A percentile compares a stretch with the other conserved stretches of the same genome.
phyloP scores from a whole-genome alignment of 2,113 vertebrate species.

The Hyla sarda region DNA sequence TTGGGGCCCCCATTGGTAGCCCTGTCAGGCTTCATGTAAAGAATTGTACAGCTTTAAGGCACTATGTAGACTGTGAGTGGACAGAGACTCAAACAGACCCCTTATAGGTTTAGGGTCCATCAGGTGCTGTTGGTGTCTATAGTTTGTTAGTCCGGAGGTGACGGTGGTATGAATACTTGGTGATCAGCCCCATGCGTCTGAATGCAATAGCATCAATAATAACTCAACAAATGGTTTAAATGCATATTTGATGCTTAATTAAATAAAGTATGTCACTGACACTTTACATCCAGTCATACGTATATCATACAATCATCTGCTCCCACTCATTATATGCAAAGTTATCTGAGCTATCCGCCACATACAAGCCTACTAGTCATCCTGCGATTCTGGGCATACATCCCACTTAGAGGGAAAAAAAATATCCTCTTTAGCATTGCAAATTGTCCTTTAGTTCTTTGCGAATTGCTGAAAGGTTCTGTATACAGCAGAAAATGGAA shows the following conservation, averaged over 20 bases:
- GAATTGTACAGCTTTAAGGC: too few species aligned
- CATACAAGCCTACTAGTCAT: slow-evolving; percentile 24
- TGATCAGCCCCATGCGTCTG: neutral
- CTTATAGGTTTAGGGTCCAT: too few species aligned
- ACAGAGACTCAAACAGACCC: too few species aligned
- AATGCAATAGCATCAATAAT: neutral
- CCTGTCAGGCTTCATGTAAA: too few species aligned
- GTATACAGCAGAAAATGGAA: slow-evolving; percentile 2
- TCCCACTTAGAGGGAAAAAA: slow-evolving; percentile 23
- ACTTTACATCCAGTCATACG: neutral
- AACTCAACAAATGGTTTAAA: neutral
- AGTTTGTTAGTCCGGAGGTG: too few species aligned
- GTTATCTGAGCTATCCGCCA: neutral
- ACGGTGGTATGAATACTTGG: too few species aligned
- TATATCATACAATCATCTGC: neutral
- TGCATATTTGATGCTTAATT: neutral
- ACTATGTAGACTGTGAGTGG: too few species aligned
- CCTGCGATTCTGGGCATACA: slow-evolving; percentile 38
- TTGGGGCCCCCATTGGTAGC: too few species aligned
- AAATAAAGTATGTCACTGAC: neutral
- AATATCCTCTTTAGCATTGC: slow-evolving; percentile 46
- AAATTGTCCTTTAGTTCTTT: slow-evolving; percentile 29
- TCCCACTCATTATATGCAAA: neutral
- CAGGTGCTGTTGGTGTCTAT: too few species aligned
- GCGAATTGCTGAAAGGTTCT: slow-evolving; percentile 14